phyloP scores from a whole-genome alignment of 2,113 vertebrate genomes.

The Dunckerocampus dactyliophorus region DNA sequence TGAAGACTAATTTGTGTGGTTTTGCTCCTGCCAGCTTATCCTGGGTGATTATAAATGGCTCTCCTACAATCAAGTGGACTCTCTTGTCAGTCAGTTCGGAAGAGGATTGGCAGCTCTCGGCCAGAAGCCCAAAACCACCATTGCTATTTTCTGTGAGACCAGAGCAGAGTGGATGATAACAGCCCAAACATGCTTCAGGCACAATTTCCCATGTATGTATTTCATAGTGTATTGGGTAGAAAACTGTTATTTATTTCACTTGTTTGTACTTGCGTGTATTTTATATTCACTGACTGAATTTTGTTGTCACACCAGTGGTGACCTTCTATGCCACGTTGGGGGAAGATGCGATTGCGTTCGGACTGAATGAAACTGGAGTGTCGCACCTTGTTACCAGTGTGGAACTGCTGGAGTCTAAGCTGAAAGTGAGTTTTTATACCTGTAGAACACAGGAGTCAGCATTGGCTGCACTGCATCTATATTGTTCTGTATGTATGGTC shows the following conservation, averaged over 20 bases:
- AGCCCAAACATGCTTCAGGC: conserved; percentile 90
- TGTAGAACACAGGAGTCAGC: background rate
- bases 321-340: conserved; percentile 95
- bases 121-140: conserved; percentile 78
- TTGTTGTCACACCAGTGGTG: conserved; percentile 76
- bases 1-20: background rate
- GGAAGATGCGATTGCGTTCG: conserved; percentile 87
- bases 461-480: too few species aligned
- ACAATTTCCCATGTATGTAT: conserved; percentile 88
- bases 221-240: background rate
- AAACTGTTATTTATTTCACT: background rate
- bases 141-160: conserved; percentile 97
- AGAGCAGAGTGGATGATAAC: conserved; percentile 94
- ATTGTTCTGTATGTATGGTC: too few species aligned
- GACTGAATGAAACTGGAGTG: conserved; percentile 89
- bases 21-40: conserved; percentile 77
- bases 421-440: conserved; percentile 78
- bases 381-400: conserved; percentile 87
- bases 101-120: conserved; percentile 84
- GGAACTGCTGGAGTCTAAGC: conserved; percentile 87
- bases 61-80: conserved; percentile 81
- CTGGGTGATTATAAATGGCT: conserved; percentile 90
- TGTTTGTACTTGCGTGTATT: background rate
- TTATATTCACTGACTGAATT: background rate
- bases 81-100: conserved; percentile 74